Percentiles rank a stretch among this genome's conserved stretches.
phyloP scores from a whole-genome alignment of 2,113 vertebrate genomes.

The Ammospiza nelsoni region DNA sequence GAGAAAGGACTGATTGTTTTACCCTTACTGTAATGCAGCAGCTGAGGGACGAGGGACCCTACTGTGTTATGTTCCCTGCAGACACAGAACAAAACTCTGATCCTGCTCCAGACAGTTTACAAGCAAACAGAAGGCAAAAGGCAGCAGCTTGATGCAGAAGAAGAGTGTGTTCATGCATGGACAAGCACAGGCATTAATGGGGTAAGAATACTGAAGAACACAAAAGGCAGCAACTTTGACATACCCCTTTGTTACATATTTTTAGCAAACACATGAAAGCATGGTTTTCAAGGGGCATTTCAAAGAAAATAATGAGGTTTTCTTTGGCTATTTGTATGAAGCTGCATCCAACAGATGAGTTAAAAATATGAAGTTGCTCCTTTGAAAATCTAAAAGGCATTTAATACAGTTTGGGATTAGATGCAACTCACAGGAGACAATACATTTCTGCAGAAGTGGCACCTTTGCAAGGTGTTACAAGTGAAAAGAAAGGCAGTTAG shows the following conservation, averaged over 20 bases:
- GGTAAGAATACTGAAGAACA: background rate
- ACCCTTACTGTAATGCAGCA: background rate
- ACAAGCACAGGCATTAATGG: background rate
- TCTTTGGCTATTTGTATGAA: background rate
- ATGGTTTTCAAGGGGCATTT: background rate
- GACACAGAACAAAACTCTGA: background rate
- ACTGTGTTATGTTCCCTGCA: background rate
- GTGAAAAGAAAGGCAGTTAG: background rate
- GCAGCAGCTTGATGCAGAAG: background rate
- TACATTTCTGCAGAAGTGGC: background rate
- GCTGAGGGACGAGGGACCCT: background rate
- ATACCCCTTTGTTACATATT: background rate
- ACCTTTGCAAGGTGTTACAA: background rate
- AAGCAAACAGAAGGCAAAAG: background rate
- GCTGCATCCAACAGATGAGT: background rate
- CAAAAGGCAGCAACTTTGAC: background rate
- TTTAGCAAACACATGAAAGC: background rate
- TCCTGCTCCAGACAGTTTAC: background rate
- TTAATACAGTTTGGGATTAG: background rate
- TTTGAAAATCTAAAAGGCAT: background rate
- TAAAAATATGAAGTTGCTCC: background rate
- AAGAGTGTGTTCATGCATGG: background rate
- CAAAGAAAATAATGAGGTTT: background rate
- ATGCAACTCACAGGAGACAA: background rate
- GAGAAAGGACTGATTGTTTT: background rate